Evolutionary conservation across 2,797 vertebrate species (phyloP).

Genomic region (Arctocebus calabarensis): DNA sequence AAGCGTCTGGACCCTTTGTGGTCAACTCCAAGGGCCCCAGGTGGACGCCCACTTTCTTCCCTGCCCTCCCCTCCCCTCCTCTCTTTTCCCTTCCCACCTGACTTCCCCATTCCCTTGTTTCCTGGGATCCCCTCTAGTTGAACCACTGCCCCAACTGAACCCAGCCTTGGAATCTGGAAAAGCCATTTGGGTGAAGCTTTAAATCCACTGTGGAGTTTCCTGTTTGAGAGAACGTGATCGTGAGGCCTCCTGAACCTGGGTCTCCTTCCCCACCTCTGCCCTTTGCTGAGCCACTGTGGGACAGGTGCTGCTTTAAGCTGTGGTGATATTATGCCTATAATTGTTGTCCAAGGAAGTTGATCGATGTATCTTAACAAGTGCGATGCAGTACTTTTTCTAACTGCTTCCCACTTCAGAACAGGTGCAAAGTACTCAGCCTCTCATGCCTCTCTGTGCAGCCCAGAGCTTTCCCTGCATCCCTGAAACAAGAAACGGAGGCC

Average conservation of each 20-base stretch:
- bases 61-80: no score
- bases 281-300: not conserved
- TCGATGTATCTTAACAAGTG: not conserved
- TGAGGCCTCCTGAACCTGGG: not conserved
- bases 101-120: not conserved
- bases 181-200: not conserved
- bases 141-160: not conserved
- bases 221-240: not conserved
- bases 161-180: not conserved
- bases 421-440: not conserved
- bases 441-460: no score
- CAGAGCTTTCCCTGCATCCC: no score
- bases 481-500: not conserved
- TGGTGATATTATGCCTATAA: not conserved
- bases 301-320: not conserved
- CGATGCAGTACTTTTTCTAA: not conserved
- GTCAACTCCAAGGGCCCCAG: not conserved
- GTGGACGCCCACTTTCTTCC: no score
- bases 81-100: no score
- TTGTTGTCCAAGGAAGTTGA: not conserved
- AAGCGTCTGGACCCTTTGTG: accelerated
- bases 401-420: not conserved
- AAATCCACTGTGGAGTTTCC: not conserved
- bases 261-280: no score
- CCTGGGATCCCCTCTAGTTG: not conserved